Base-by-base conservation (phyloP, 2,888 invertebrate genomes). In the Scelioninae gen. 1 region DNA sequence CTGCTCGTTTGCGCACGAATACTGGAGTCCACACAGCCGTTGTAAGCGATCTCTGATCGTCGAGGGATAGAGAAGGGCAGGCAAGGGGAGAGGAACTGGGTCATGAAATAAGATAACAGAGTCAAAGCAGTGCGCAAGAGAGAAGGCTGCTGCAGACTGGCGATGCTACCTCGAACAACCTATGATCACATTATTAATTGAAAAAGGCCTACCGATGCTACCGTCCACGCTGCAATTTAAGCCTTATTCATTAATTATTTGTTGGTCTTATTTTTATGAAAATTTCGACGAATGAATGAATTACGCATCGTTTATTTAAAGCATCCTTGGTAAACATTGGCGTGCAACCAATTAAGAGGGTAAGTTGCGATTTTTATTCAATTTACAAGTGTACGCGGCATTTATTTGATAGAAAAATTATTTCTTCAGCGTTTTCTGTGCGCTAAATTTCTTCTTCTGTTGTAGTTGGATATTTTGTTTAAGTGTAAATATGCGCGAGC, bases 171-270 rank as follows among this genome's bases (percentile, higher is more conserved):
- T 86, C 86, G 86, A 74, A 88, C 90, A 91, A 90, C 91, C 91
- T 91, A 90, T 91, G 91, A 91, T 91, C 90, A 90, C 90, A 90
- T 91, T 90, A 91, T 91, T 91, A 91, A 91, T 91, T 91, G 90
- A 90, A 91, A 90, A 90, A 91, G 88, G 90, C 87, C 90, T 89
- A 88, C 88, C 90, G 87, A 88, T 88, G 91, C 90, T 91, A 63
- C 55, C 72, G 72, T 72, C 62, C 40, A 32, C 63, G 74, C 56
- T 32, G 74, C 55, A 69, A 62, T 78, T 71, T 71, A 51, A 69
- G 15, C 65, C 58, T 58, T 56, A 75, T 66, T 75, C 75, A 66
- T 75, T 75, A 75, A 80, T 69, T 69, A 75, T 69, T 63, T 71
- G 56, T 8, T 15, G 56, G 43, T 65, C 32, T 63, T 63, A 51